phyloP scores from a whole-genome alignment of 2,113 vertebrate genomes.

The Dromiciops gliroides region DNA sequence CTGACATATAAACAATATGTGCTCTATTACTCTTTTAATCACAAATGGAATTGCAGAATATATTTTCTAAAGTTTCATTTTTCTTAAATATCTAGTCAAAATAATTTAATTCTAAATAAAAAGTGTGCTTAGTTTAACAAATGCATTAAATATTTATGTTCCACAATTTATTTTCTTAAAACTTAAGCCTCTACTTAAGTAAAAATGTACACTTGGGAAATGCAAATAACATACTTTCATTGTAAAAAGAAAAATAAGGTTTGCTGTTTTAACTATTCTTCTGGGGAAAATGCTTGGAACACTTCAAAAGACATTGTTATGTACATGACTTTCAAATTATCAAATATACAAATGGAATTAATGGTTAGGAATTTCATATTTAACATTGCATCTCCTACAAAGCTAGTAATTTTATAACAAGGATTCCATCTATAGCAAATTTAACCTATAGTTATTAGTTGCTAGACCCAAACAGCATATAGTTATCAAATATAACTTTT shows the following conservation, averaged over 20 bases:
- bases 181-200: not conserved
- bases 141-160: constrained; percentile 1
- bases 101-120: constrained; percentile 1
- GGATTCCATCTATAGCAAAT: constrained; percentile 8
- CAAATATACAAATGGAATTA: constrained; percentile 9
- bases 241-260: not conserved
- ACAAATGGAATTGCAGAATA: constrained; percentile 10
- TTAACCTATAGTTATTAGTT: constrained; percentile 30
- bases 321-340: constrained; percentile 28
- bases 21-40: constrained; percentile 25
- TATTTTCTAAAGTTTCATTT: constrained; percentile 48
- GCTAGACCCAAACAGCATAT: not conserved
- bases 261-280: not conserved
- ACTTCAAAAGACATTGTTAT: not conserved
- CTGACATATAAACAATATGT: constrained; percentile 55
- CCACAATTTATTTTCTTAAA: constrained; percentile 51
- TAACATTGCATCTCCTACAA: constrained; percentile 24
- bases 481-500: not conserved
- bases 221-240: not conserved
- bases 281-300: not conserved
- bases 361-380: constrained; percentile 24
- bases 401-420: constrained; percentile 1
- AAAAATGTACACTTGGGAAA: constrained; percentile 22
- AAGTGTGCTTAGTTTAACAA: not conserved
- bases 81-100: not conserved